A percentile compares a stretch with the other conserved stretches of the same genome.
These are phyloP conservation scores for Egretta garzetta DNA, from an alignment of 2,113 vertebrate species.

Conservation along the genomic window DNA sequence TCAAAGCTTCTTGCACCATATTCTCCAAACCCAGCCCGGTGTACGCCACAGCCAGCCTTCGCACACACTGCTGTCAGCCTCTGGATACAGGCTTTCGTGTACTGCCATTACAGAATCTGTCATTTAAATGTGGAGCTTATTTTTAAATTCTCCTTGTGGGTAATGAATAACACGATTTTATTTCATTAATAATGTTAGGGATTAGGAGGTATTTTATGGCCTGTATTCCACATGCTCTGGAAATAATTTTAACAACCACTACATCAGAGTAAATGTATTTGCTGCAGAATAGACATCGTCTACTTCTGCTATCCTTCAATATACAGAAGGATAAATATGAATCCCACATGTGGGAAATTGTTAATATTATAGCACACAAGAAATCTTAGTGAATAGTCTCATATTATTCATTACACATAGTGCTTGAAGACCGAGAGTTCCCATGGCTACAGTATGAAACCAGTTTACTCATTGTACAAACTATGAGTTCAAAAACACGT, in stretches of 20 bases:
- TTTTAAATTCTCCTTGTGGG: neutral
- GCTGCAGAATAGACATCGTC: neutral
- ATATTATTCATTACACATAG: constrained; percentile 48
- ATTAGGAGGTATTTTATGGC: neutral
- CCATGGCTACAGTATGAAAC: constrained; percentile 45
- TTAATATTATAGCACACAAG: constrained; percentile 41
- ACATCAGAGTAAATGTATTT: neutral
- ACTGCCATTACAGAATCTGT: neutral
- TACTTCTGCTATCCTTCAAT: neutral
- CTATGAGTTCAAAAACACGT: neutral
- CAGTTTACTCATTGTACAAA: neutral
- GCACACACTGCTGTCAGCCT: neutral
- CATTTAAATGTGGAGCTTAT: neutral
- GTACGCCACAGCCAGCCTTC: neutral
- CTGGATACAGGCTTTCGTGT: neutral
- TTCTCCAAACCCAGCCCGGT: neutral
- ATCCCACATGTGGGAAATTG: constrained; percentile 38
- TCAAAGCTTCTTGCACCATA: rapidly evolving
- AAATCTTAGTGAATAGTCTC: constrained; percentile 27
- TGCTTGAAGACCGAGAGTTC: constrained; percentile 44
- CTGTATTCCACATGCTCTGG: neutral
- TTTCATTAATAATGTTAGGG: constrained; percentile 15
- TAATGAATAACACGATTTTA: constrained; percentile 8
- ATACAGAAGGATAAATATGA: constrained; percentile 34
- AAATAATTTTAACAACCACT: neutral